Evolutionary conservation across 2,797 vertebrate genomes (phyloP).

Genomic region (Bovichtus variegatus): DNA sequence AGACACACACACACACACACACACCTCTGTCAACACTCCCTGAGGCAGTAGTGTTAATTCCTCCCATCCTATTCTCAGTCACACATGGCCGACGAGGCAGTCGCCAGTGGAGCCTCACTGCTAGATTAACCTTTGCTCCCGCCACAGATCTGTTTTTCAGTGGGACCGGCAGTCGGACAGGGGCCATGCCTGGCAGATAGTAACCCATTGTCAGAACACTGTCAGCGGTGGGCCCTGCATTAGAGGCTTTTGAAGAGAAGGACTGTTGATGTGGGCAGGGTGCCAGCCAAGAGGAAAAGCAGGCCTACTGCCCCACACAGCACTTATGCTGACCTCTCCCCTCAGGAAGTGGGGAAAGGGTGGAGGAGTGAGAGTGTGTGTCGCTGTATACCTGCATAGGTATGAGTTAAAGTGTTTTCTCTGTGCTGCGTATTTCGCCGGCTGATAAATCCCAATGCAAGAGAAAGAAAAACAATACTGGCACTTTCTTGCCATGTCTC

Average conservation of each 20-base stretch:
- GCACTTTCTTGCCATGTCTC: constrained; percentile 45
- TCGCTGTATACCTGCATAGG: background rate
- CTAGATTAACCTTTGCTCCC: constrained; percentile 84
- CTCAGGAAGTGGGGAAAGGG: constrained; percentile 65
- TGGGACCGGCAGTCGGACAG: constrained; percentile 60
- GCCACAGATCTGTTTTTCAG: constrained; percentile 81
- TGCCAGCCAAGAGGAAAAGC: constrained; percentile 73
- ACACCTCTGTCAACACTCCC: constrained; percentile 77
- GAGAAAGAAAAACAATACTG: constrained; percentile 61
- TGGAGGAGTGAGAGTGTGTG: constrained; percentile 28
- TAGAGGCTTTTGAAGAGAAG: constrained; percentile 75
- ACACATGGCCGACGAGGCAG: constrained; percentile 75
- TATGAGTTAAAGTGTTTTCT: constrained; percentile 41
- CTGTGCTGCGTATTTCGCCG: constrained; percentile 51
- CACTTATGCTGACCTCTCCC: constrained; percentile 73
- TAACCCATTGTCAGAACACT: constrained; percentile 81
- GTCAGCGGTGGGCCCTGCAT: constrained; percentile 64
- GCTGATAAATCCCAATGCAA: constrained; percentile 56
- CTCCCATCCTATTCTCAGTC: constrained; percentile 80
- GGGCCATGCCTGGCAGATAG: constrained; percentile 73
- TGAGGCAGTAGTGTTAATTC: constrained; percentile 76
- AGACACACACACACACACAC: constrained; percentile 38
- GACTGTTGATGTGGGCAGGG: constrained; percentile 81
- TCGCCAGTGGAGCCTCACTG: constrained; percentile 73
- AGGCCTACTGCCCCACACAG: constrained; percentile 59